Evolutionary conservation across 2,797 vertebrate species (phyloP).

Genomic region (Amblyraja radiata): DNA sequence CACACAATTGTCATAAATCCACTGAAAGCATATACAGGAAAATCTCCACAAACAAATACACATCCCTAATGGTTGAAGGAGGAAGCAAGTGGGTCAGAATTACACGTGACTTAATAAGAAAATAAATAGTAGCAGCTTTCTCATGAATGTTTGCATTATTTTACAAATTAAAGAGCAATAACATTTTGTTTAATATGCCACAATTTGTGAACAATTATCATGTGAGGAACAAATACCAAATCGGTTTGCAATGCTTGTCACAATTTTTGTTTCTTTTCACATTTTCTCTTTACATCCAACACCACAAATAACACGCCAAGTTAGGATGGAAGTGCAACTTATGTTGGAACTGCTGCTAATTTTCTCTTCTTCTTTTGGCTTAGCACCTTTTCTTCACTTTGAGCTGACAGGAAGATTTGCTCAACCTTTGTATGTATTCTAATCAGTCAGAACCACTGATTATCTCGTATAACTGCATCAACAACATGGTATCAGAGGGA

Average conservation of each 20-base stretch:
- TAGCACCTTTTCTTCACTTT: slow-evolving; percentile 6
- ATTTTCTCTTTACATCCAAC: background rate
- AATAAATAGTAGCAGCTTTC: background rate
- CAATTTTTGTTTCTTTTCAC: background rate
- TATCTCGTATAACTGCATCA: background rate
- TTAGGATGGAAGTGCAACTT: background rate
- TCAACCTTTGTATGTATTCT: background rate
- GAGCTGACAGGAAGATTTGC: background rate
- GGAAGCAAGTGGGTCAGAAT: background rate
- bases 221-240: background rate
- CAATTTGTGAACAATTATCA: background rate
- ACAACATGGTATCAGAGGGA: background rate
- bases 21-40: background rate
- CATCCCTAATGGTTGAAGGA: background rate
- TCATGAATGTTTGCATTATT: background rate
- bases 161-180: background rate
- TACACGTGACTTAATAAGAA: background rate
- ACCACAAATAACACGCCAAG: background rate
- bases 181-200: background rate
- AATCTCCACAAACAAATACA: background rate
- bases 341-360: background rate
- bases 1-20: background rate
- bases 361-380: background rate
- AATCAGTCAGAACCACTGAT: slow-evolving; percentile 2
- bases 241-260: background rate